These are phyloP conservation scores for Ennomos erosarius DNA, from an alignment of 2,888 invertebrate species.

Conservation along the genomic window DNA sequence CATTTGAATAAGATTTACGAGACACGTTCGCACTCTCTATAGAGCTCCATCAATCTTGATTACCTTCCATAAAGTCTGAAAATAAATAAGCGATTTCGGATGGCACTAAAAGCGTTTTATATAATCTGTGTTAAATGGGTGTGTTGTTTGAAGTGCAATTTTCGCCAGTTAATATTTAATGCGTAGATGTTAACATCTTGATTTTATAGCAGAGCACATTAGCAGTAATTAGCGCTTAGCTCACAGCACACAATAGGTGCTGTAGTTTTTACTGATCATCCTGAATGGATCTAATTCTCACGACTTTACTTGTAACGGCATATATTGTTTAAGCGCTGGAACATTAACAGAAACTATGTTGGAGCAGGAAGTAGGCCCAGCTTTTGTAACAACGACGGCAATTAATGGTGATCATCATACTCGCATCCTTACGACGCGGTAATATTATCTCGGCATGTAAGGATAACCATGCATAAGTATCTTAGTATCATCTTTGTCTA, in stretches of 20 bases:
- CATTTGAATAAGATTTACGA: slow-evolving; percentile 20
- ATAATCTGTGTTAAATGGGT: slow-evolving; percentile 22
- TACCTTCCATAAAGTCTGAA: slow-evolving; percentile 11
- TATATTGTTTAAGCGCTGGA: slow-evolving; percentile 48
- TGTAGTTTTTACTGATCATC: slow-evolving; percentile 38
- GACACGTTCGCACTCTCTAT: slow-evolving; percentile 7
- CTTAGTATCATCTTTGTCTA: not conserved
- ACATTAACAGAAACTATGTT: slow-evolving; percentile 51
- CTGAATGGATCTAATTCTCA: slow-evolving; percentile 51
- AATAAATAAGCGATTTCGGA: slow-evolving; percentile 12
- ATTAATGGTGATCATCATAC: slow-evolving; percentile 53
- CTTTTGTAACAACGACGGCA: slow-evolving; percentile 58
- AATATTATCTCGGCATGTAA: slow-evolving; percentile 18
- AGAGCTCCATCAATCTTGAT: slow-evolving; percentile 12
- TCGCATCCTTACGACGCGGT: slow-evolving; percentile 26
- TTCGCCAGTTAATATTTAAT: slow-evolving; percentile 26
- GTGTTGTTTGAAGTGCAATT: slow-evolving; percentile 28
- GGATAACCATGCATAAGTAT: slow-evolving; percentile 1
- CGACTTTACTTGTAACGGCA: slow-evolving; percentile 60
- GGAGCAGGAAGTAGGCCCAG: slow-evolving; percentile 56
- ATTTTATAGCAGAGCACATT: slow-evolving; percentile 31
- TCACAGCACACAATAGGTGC: slow-evolving; percentile 31
- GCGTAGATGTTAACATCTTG: slow-evolving; percentile 28
- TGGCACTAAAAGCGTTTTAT: slow-evolving; percentile 20
- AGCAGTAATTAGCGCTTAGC: slow-evolving; percentile 36